phyloP scores from a whole-genome alignment of 2,113 vertebrate genomes.

The Bubo blakistoni region DNA sequence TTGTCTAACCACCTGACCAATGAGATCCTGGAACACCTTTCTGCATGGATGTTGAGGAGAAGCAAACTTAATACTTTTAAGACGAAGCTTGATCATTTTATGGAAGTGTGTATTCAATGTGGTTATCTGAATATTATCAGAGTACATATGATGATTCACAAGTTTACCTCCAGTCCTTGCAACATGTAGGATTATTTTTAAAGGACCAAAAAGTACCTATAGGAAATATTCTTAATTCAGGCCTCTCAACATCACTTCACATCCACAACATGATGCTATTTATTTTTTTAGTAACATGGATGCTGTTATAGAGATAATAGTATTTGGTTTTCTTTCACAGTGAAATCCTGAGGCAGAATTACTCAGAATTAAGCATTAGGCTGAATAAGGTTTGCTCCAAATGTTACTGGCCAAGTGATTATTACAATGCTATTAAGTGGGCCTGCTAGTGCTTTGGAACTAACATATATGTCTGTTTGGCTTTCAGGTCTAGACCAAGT shows the following conservation, averaged over 20 bases:
- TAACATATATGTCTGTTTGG: rapidly evolving
- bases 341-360: neutral
- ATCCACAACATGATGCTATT: neutral
- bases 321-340: neutral
- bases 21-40: neutral
- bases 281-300: neutral
- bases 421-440: neutral
- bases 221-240: neutral
- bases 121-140: neutral
- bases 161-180: neutral
- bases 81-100: neutral
- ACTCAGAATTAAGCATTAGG: neutral
- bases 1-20: neutral
- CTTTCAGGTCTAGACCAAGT: neutral
- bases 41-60: neutral
- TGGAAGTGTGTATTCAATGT: neutral
- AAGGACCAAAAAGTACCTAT: neutral
- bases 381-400: neutral
- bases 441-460: neutral
- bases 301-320: neutral
- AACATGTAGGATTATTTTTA: neutral
- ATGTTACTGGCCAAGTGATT: neutral
- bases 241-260: neutral
- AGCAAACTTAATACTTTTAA: neutral
- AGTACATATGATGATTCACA: neutral